phyloP scores from a whole-genome alignment of 2,113 vertebrate genomes.

The Pithys albifrons region DNA sequence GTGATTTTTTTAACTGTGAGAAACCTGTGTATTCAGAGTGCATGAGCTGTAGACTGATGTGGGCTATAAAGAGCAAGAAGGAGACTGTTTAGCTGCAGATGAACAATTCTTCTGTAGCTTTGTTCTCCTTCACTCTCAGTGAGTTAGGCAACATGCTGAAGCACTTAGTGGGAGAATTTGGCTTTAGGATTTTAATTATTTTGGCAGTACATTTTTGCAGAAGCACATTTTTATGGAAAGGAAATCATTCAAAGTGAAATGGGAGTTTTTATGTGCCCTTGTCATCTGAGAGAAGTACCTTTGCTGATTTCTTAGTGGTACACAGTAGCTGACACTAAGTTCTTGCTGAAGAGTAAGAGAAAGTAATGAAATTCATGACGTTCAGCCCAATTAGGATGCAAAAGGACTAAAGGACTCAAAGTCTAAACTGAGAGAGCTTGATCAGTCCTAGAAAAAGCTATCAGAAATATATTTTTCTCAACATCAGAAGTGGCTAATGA shows the following conservation, averaged over 20 bases:
- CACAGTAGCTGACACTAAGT: background rate
- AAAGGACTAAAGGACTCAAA: background rate
- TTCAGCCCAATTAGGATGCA: background rate
- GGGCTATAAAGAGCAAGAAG: background rate
- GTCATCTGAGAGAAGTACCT: background rate
- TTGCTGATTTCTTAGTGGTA: background rate
- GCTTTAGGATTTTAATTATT: background rate
- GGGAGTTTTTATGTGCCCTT: background rate
- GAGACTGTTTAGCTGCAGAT: background rate
- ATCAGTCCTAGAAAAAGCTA: background rate
- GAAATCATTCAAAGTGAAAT: background rate
- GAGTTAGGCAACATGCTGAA: background rate
- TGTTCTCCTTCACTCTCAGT: background rate
- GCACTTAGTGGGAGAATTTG: background rate
- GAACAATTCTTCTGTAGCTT: background rate
- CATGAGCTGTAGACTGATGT: background rate
- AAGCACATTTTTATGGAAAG: background rate
- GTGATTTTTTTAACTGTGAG: background rate
- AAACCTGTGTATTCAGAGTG: background rate
- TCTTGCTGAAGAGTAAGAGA: background rate
- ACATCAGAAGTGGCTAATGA: background rate
- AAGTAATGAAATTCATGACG: background rate
- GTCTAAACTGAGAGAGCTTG: background rate
- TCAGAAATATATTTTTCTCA: background rate
- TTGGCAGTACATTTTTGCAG: background rate